phyloP scores from a whole-genome alignment of 1,140 invertebrate genomes.

The Platorchestia sp. region DNA sequence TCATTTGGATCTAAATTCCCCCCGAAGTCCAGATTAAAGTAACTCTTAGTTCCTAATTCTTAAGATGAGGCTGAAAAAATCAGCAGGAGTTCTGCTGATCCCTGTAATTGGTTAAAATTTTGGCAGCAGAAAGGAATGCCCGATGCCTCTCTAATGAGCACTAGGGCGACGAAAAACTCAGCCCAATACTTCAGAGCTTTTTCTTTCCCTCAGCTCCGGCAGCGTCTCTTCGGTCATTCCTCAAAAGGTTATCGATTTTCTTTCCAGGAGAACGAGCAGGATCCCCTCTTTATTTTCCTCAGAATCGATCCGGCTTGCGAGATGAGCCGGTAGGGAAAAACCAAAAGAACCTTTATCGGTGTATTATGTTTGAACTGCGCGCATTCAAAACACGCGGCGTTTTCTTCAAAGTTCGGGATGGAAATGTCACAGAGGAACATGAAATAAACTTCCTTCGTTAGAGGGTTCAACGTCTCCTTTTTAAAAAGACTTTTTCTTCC shows the following conservation, averaged over 20 bases:
- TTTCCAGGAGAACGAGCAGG: neutral
- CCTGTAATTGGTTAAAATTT: neutral
- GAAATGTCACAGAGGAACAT: neutral
- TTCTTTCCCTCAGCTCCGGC: neutral
- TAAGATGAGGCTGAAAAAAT: neutral
- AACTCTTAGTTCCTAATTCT: neutral
- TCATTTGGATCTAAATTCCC: neutral
- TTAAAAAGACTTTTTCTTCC: no score
- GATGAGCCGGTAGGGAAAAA: neutral
- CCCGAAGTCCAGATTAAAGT: neutral
- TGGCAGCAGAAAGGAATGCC: neutral
- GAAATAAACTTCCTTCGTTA: neutral
- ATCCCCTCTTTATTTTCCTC: neutral
- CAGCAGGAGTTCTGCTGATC: neutral
- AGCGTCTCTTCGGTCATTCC: neutral
- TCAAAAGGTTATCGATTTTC: conserved; percentile 9
- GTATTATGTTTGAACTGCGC: neutral
- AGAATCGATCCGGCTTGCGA: neutral
- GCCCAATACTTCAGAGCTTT: neutral
- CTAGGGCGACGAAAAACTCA: neutral
- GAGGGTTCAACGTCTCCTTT: neutral
- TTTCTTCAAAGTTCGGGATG: neutral
- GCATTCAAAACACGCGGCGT: neutral
- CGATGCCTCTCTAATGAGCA: neutral
- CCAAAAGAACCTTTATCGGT: neutral